phyloP scores from a whole-genome alignment of 2,888 invertebrate species.

The Pilophorus perplexus region DNA sequence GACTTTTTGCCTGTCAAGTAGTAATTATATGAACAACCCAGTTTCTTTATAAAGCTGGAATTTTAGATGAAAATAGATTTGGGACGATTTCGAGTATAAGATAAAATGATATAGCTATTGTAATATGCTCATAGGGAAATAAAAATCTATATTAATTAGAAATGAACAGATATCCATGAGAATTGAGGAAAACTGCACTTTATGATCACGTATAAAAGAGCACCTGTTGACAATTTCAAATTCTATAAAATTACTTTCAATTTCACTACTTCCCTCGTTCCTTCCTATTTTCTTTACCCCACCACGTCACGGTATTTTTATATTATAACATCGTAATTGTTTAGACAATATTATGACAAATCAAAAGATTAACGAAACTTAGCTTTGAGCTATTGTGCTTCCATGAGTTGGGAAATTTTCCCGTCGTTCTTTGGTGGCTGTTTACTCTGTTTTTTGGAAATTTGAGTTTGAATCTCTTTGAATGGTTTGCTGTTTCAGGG shows the following conservation, averaged over 20 bases:
- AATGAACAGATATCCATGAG: neutral
- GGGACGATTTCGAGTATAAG: conserved; percentile 13
- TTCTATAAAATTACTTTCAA: conserved; percentile 2
- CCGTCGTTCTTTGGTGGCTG: neutral
- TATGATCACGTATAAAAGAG: conserved; percentile 1
- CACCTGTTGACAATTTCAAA: conserved; percentile 15
- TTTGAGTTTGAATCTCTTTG: neutral
- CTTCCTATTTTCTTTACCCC: neutral
- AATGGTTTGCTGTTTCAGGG: too few species aligned
- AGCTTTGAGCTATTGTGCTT: conserved; percentile 23
- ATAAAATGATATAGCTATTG: conserved; percentile 16
- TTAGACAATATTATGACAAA: conserved; percentile 35
- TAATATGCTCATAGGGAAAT: conserved; percentile 22
- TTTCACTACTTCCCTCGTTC: neutral
- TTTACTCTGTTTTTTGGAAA: neutral
- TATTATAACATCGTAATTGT: conserved; percentile 25
- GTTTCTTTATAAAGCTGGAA: conserved; percentile 7
- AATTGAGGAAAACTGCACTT: conserved; percentile 26
- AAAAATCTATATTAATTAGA: neutral
- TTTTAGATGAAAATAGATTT: conserved; percentile 19
- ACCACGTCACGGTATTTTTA: conserved; percentile 21
- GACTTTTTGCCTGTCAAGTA: conserved; percentile 18
- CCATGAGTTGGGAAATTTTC: conserved; percentile 7
- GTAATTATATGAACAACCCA: conserved; percentile 2
- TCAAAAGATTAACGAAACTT: conserved; percentile 2